Conservation (phyloP, 2,888 invertebrate genomes). For the Tillus elongatus region DNA sequence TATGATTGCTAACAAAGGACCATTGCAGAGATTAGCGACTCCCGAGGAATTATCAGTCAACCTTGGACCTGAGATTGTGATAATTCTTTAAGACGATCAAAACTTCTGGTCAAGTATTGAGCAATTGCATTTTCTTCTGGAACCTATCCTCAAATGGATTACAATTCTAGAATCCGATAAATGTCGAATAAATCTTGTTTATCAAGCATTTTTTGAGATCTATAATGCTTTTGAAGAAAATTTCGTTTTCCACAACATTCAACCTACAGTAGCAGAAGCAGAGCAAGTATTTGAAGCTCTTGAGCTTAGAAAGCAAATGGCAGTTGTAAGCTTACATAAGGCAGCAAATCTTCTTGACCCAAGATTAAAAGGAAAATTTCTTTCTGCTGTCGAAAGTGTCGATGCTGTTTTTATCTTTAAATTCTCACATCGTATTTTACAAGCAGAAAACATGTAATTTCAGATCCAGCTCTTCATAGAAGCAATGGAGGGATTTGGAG, state of each 20-base stretch:
- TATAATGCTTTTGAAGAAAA: slow-evolving; percentile 1
- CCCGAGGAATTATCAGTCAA: background rate
- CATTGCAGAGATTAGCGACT: background rate
- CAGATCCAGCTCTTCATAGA: background rate
- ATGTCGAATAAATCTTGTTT: slow-evolving; percentile 2
- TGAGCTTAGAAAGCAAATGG: slow-evolving; percentile 1
- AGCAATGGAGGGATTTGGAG: slow-evolving; percentile 1
- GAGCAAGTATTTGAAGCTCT: background rate
- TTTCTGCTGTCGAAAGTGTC: slow-evolving; percentile 2
- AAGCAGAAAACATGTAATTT: background rate
- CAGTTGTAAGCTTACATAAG: background rate
- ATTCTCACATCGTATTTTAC: background rate
- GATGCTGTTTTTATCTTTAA: background rate
- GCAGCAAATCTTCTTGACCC: slow-evolving; percentile 1
- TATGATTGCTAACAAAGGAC: slow-evolving; percentile 1
- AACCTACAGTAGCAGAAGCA: background rate
- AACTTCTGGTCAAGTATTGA: background rate
- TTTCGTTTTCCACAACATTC: too few relatives aligned
- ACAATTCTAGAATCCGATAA: slow-evolving; percentile 3
- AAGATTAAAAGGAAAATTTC: slow-evolving; percentile 1
- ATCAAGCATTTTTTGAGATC: slow-evolving; percentile 1
- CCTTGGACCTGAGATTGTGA: slow-evolving; percentile 1
- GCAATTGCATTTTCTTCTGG: background rate
- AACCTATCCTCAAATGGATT: slow-evolving; percentile 2
- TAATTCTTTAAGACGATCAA: background rate